phyloP scores from a whole-genome alignment of 2,888 invertebrate species.

The Cataglyphis albicans region DNA sequence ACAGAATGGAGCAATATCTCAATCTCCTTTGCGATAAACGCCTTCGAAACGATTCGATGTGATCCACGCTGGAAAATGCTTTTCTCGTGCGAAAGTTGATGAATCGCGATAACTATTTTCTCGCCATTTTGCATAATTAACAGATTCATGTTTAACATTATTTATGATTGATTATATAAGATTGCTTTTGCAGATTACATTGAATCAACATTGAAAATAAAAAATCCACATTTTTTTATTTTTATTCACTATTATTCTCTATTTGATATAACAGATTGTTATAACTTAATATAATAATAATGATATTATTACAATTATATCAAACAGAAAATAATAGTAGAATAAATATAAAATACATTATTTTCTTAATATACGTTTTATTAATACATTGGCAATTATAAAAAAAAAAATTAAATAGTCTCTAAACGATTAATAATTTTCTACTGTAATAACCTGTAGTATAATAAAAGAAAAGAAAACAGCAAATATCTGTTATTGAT shows the following conservation, averaged over 20 bases:
- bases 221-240: neutral
- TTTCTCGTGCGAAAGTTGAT: conserved; percentile 13
- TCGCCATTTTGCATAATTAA: conserved; percentile 23
- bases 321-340: too few species aligned
- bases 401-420: neutral
- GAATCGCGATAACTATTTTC: neutral
- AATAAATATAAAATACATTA: neutral
- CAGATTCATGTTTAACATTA: neutral
- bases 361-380: neutral
- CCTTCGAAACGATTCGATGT: conserved; percentile 21
- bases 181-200: conserved; percentile 11
- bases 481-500: neutral
- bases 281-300: neutral
- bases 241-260: neutral
- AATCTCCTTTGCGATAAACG: conserved; percentile 41
- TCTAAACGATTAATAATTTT: neutral
- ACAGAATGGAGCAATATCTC: conserved; percentile 42
- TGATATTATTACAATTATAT: neutral
- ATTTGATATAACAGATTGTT: neutral
- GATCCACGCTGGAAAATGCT: conserved; percentile 33
- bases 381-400: neutral
- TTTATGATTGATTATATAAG: neutral
- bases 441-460: neutral
- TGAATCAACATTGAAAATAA: neutral
- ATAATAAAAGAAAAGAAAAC: neutral